phyloP scores from a whole-genome alignment of 2,888 invertebrate species.

The Nebria brevicollis region DNA sequence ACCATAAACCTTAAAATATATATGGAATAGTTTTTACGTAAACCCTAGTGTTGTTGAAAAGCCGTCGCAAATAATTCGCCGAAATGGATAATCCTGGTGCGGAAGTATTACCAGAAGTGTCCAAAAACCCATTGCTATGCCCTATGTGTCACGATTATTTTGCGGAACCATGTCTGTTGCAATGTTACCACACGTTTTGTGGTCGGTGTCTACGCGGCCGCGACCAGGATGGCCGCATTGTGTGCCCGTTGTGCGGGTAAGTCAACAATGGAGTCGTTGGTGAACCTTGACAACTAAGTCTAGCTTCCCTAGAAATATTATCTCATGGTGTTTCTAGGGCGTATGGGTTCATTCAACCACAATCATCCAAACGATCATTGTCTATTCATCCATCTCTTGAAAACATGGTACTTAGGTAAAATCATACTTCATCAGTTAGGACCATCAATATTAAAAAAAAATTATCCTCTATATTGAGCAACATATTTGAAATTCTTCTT shows the following conservation, averaged over 20 bases:
- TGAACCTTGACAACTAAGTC: background rate
- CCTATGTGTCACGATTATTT: slow-evolving; percentile 76
- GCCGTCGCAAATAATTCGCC: background rate
- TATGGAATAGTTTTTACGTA: slow-evolving; percentile 26
- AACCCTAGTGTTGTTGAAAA: background rate
- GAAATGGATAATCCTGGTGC: slow-evolving; percentile 60
- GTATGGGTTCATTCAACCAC: slow-evolving; percentile 9
- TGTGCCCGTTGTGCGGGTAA: slow-evolving; percentile 76
- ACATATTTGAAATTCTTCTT: background rate
- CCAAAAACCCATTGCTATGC: slow-evolving; percentile 72
- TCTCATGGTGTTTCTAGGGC: slow-evolving; percentile 4
- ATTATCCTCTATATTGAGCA: no score
- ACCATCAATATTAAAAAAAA: no score
- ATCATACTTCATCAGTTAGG: background rate
- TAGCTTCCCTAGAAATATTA: no score
- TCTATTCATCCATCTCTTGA: slow-evolving; percentile 43
- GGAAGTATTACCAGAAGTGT: slow-evolving; percentile 59
- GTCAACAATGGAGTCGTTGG: slow-evolving; percentile 47
- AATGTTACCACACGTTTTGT: slow-evolving; percentile 78
- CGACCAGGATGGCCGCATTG: slow-evolving; percentile 70
- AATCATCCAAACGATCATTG: slow-evolving; percentile 29
- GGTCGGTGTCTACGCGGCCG: slow-evolving; percentile 72
- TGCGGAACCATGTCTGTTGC: slow-evolving; percentile 73
- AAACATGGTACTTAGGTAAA: slow-evolving; percentile 44
- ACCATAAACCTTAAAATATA: slow-evolving; percentile 25